Conservation (phyloP, 2,113 vertebrate species). For the Psilopogon haemacephalus region DNA sequence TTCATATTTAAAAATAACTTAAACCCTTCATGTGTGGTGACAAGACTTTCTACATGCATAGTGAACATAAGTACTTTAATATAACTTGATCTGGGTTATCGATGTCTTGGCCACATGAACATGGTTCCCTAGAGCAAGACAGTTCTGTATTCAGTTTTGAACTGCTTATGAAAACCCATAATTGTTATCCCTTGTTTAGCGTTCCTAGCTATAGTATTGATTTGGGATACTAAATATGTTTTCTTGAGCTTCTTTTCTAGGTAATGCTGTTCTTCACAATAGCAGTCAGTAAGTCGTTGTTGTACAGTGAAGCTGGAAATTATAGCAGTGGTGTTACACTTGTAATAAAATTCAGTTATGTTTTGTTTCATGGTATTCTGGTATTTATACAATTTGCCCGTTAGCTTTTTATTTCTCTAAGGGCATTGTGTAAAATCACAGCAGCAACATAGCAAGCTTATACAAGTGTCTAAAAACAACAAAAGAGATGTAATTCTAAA, state of each 20-base stretch:
- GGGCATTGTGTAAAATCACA: constrained; percentile 55
- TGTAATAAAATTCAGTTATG: constrained; percentile 26
- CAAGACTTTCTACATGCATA: background rate
- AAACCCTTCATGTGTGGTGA: background rate
- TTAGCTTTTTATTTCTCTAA: constrained; percentile 54
- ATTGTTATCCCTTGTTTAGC: background rate
- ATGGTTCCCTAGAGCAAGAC: background rate
- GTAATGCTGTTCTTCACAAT: background rate
- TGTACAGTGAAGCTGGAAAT: constrained; percentile 24
- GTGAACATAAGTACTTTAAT: background rate
- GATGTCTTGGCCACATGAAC: background rate
- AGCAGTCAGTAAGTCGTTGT: background rate
- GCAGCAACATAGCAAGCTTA: constrained; percentile 29
- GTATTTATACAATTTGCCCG: constrained; percentile 20
- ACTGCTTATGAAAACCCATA: background rate
- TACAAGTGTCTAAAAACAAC: constrained; percentile 38
- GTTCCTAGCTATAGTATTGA: background rate
- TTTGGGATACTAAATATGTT: background rate
- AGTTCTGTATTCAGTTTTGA: background rate
- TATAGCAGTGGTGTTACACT: background rate
- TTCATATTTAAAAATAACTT: background rate
- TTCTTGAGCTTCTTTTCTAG: constrained; percentile 18
- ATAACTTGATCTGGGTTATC: background rate
- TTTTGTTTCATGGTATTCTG: constrained; percentile 22
- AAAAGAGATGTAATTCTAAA: constrained; percentile 37